Evolutionary conservation across 2,888 invertebrate species (phyloP), one percentile per base, ranked within the genome.

Genomic region (Zygothrica quintamaculata): DNA sequence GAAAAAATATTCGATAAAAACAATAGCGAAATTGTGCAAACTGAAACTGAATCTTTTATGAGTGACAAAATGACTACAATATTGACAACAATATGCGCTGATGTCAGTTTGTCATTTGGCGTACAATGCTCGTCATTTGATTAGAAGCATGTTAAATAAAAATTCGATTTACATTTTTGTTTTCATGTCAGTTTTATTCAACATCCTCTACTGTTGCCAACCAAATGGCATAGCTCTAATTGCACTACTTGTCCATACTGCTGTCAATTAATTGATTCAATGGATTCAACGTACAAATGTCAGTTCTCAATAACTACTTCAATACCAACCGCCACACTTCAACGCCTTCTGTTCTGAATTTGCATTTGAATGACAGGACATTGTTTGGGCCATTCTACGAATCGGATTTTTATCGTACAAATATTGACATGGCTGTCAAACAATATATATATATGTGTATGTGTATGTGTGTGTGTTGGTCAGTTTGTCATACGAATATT

Each of bases 331-430:
- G 18, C 29, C 3, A 8, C 22, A 4, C n/a, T 7, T 15, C n/a
- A 31, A 4, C 18, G 9, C 13, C 18, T 53, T 29, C 15, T 8
- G 15, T 12, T 12, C 25, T 42, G 16, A 18, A 52, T 51, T 59
- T 52, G 42, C 44, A 69, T 51, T 15, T 39, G 65, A 60, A 44
- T 74, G 67, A 56, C 56, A 3, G 34, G n/a, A 44, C 36, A 50
- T 68, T 78, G 73, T 80, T 76, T 70, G 65, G 61, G 33, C 44
- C 60, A 62, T 58, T 68, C 56, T 77, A 61, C 70, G 62, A 68
- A 75, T 79, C 64, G 77, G n/a, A 68, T 82, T 79, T 70, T 61
- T 75, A 79, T 74, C 69, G 67, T 34, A 47, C 42, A 68, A 59
- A 65, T 75, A 69, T 75, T 72, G 76, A 74, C 66, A 61, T 53